These are phyloP conservation scores for Gymnoscopelus microlampas DNA, from an alignment of 2,797 vertebrate species.

Conservation along the genomic window DNA sequence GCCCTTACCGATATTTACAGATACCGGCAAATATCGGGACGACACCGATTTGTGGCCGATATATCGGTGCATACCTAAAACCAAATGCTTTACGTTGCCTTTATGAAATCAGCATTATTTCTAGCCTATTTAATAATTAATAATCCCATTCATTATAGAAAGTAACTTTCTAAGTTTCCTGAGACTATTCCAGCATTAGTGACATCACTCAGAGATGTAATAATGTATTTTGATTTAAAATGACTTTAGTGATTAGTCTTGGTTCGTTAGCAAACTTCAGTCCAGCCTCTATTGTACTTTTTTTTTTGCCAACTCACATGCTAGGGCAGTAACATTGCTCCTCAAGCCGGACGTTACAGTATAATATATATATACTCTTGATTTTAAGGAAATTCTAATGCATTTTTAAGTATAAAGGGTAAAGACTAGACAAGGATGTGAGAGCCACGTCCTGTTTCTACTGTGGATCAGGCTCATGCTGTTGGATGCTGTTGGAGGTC, in stretches of 20 bases:
- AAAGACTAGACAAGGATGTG: slow-evolving; percentile 15
- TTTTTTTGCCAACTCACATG: slow-evolving; percentile 15
- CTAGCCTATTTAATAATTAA: slow-evolving; percentile 29
- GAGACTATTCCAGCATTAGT: slow-evolving; percentile 24
- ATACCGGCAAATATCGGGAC: too few species aligned
- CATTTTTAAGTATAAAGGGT: slow-evolving; percentile 33
- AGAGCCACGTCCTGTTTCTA: neutral
- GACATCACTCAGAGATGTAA: slow-evolving; percentile 17
- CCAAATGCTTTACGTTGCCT: slow-evolving; percentile 45
- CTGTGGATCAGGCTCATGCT: slow-evolving; percentile 28
- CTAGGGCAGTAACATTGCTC: slow-evolving; percentile 23
- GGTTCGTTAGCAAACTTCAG: slow-evolving; percentile 5
- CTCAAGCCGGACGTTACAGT: slow-evolving; percentile 48
- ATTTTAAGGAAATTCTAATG: slow-evolving; percentile 34
- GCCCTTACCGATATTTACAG: too few species aligned
- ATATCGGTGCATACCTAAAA: neutral
- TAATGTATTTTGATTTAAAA: neutral
- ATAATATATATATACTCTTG: slow-evolving; percentile 18
- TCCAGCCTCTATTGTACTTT: slow-evolving; percentile 3
- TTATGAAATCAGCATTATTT: slow-evolving; percentile 4
- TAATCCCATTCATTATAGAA: neutral
- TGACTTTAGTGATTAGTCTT: slow-evolving; percentile 12
- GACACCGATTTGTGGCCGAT: too few species aligned
- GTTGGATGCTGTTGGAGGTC: slow-evolving; percentile 6
- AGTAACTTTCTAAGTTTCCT: neutral